phyloP scores from a whole-genome alignment of 2,797 vertebrate species.

The Salarias fasciatus region DNA sequence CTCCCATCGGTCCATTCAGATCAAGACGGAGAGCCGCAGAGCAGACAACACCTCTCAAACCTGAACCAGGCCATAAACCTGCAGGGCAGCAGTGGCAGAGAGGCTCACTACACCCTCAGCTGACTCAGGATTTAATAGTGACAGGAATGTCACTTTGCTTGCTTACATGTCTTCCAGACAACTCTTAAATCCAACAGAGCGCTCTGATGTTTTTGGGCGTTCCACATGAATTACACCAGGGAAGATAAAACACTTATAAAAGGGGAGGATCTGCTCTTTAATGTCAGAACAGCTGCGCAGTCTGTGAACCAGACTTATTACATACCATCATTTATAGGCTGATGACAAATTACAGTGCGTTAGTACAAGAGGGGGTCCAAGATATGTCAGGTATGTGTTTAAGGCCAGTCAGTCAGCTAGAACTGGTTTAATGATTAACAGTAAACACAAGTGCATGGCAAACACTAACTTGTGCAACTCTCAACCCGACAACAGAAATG shows the following conservation, averaged over 20 bases:
- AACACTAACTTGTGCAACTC: conserved; percentile 61
- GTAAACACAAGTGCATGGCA: conserved; percentile 64
- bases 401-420: conserved; percentile 39
- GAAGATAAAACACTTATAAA: conserved; percentile 5
- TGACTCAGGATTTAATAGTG: conserved; percentile 62
- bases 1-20: conserved; percentile 33
- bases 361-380: neutral
- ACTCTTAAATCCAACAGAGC: conserved; percentile 20
- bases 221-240: conserved; percentile 3
- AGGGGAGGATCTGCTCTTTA: conserved; percentile 18
- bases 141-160: conserved; percentile 80
- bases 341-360: conserved; percentile 15
- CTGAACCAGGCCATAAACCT: conserved; percentile 30
- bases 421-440: conserved; percentile 75
- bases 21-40: neutral
- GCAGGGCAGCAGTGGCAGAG: conserved; percentile 30
- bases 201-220: conserved; percentile 23
- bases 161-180: conserved; percentile 40
- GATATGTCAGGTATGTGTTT: conserved; percentile 60
- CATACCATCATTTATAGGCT: conserved; percentile 7
- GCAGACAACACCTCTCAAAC: conserved; percentile 16
- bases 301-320: conserved; percentile 12
- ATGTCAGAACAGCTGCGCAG: conserved; percentile 19
- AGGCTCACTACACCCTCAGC: conserved; percentile 55
- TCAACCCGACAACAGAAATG: conserved; percentile 45